A percentile compares a stretch with the other conserved stretches of the same genome.
These are phyloP conservation scores for Oostethus manadensis DNA, from an alignment of 2,113 vertebrate genomes.

Conservation along the genomic window DNA sequence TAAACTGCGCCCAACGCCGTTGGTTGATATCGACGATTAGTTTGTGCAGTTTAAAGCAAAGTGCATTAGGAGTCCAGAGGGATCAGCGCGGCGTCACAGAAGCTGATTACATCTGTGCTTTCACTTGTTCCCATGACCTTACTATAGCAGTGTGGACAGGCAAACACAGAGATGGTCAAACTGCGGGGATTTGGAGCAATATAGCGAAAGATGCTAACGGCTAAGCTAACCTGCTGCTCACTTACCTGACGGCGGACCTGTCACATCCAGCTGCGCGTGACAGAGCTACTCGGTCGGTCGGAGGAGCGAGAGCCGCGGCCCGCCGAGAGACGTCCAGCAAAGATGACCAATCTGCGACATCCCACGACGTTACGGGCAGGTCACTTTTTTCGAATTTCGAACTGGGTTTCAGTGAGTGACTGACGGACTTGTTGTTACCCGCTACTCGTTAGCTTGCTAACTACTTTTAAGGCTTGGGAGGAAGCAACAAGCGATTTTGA, in stretches of 20 bases:
- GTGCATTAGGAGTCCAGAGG: neutral
- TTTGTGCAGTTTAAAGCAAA: neutral
- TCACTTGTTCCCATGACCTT: slow-evolving; percentile 25
- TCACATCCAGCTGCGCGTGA: slow-evolving; percentile 64
- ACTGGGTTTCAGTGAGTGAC: slow-evolving; percentile 9
- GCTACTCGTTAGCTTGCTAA: slow-evolving; percentile 54
- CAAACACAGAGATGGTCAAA: too few relatives aligned
- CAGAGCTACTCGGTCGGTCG: slow-evolving; percentile 18
- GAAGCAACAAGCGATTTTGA: slow-evolving; percentile 77
- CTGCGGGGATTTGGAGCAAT: neutral
- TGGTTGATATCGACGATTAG: neutral
- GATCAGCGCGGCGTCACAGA: neutral
- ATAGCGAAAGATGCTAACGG: slow-evolving; percentile 21
- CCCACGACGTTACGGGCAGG: neutral
- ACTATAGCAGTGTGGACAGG: too few relatives aligned
- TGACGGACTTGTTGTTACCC: slow-evolving; percentile 1
- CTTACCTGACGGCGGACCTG: slow-evolving; percentile 68
- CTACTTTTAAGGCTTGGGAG: slow-evolving; percentile 67
- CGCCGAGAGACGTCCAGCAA: slow-evolving; percentile 9
- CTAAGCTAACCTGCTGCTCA: slow-evolving; percentile 54
- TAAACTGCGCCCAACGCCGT: neutral
- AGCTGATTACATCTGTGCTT: slow-evolving; percentile 9
- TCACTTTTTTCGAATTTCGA: slow-evolving; percentile 35
- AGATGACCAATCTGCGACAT: neutral
- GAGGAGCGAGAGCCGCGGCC: slow-evolving; percentile 1